phyloP scores from a whole-genome alignment of 2,797 vertebrate genomes.

The Melanotaenia nigrans region DNA sequence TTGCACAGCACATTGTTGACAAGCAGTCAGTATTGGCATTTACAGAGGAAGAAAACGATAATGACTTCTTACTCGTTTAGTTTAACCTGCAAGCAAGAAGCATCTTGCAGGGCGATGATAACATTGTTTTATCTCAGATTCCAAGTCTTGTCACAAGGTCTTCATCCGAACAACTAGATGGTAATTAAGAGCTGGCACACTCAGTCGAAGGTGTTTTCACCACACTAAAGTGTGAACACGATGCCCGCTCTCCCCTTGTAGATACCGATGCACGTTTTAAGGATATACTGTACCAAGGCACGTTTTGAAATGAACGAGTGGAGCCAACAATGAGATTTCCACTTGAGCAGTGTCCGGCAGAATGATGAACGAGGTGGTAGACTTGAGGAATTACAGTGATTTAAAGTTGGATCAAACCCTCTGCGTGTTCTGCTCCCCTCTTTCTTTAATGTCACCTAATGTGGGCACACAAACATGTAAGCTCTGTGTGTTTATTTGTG shows the following conservation, averaged over 20 bases:
- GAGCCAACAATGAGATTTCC: slow-evolving; percentile 80
- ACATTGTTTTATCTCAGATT: slow-evolving; percentile 72
- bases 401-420: slow-evolving; percentile 62
- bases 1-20: slow-evolving; percentile 69
- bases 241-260: slow-evolving; percentile 21
- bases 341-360: slow-evolving; percentile 76
- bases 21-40: slow-evolving; percentile 52
- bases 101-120: slow-evolving; percentile 64
- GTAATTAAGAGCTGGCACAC: slow-evolving; percentile 65
- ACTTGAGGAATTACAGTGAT: slow-evolving; percentile 59
- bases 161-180: slow-evolving; percentile 66
- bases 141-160: slow-evolving; percentile 60
- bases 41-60: slow-evolving; percentile 60
- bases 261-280: slow-evolving; percentile 47
- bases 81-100: slow-evolving; percentile 63
- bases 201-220: slow-evolving; percentile 59
- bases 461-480: slow-evolving; percentile 26
- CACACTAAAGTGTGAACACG: slow-evolving; percentile 57
- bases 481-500: slow-evolving; percentile 39
- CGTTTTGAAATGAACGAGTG: slow-evolving; percentile 71
- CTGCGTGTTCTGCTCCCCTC: slow-evolving; percentile 25
- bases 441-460: slow-evolving; percentile 51
- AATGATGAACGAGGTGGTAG: slow-evolving; percentile 73
- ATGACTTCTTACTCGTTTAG: slow-evolving; percentile 60
- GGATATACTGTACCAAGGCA: slow-evolving; percentile 53